These are phyloP conservation scores for Gopherus flavomarginatus DNA, from an alignment of 2,113 vertebrate genomes.

Conservation along the genomic window DNA sequence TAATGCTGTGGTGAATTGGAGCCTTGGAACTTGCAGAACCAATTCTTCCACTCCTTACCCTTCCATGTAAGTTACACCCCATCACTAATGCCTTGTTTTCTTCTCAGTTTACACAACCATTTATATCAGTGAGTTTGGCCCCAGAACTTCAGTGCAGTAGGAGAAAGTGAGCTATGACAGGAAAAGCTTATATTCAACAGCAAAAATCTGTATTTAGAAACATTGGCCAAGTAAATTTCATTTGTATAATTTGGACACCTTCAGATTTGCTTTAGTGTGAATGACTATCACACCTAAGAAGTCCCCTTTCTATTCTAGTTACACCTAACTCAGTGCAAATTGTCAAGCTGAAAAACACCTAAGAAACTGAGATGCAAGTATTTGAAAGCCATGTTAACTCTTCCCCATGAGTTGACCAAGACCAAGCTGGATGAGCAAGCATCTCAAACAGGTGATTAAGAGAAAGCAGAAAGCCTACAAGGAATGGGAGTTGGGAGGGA, in stretches of 20 bases:
- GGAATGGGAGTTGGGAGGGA: too few relatives aligned
- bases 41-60: not conserved
- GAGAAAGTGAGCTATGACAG: accelerated
- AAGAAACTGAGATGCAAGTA: not conserved
- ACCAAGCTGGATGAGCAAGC: too few relatives aligned
- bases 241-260: not conserved
- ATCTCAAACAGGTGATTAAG: too few relatives aligned
- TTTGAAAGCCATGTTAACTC: not conserved
- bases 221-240: not conserved
- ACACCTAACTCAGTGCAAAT: not conserved
- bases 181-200: not conserved
- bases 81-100: not conserved
- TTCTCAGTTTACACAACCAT: not conserved
- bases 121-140: not conserved
- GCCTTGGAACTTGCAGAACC: not conserved
- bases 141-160: not conserved
- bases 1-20: not conserved
- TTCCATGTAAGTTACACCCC: accelerated
- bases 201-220: not conserved
- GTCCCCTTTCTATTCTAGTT: not conserved
- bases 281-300: not conserved
- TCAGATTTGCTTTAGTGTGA: not conserved
- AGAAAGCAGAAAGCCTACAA: too few relatives aligned
- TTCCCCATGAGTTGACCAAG: too few relatives aligned
- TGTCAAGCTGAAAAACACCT: not conserved